Percentiles rank a stretch among this genome's conserved stretches.
Evolutionary conservation across 1,140 invertebrate genomes (phyloP).

Genomic region (Drosophila simulans): DNA sequence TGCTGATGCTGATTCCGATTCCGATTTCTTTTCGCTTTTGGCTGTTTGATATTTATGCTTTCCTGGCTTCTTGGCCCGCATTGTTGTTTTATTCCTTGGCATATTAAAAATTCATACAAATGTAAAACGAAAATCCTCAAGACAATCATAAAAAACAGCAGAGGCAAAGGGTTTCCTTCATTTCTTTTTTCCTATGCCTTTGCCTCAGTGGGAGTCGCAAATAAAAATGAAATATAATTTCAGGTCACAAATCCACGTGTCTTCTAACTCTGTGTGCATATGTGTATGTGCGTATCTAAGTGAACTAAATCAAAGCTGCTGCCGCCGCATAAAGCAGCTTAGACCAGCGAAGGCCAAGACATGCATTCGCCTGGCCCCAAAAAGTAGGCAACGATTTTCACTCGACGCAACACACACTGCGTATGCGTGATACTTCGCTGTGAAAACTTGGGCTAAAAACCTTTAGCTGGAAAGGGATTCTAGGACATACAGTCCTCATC

Average conservation of each 20-base stretch:
- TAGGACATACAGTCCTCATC: neutral
- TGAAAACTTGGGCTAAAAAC: constrained; percentile 1
- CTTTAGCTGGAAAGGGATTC: neutral
- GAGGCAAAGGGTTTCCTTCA: constrained; percentile 32
- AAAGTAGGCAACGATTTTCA: constrained; percentile 40
- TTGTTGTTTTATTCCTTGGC: constrained; percentile 58
- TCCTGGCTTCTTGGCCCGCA: constrained; percentile 37
- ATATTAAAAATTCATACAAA: constrained; percentile 83
- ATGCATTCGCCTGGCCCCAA: constrained; percentile 12
- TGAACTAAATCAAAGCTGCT: constrained; percentile 58
- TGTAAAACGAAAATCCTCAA: constrained; percentile 83
- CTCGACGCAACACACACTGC: constrained; percentile 3
- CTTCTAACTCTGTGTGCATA: neutral
- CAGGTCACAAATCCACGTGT: constrained; percentile 48
- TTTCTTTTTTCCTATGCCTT: neutral
- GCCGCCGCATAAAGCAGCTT: constrained; percentile 26
- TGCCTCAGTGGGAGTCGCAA: constrained; percentile 29
- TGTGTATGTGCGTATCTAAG: constrained; percentile 4
- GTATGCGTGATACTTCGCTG: constrained; percentile 19
- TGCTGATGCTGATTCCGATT: constrained; percentile 48
- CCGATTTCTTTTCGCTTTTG: constrained; percentile 67
- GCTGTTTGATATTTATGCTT: constrained; percentile 74
- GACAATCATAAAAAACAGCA: constrained; percentile 71
- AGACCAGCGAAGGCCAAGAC: constrained; percentile 13
- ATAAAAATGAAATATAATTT: constrained; percentile 77